Conservation (phyloP, 2,888 invertebrate genomes). For the Cephalotes varians region DNA sequence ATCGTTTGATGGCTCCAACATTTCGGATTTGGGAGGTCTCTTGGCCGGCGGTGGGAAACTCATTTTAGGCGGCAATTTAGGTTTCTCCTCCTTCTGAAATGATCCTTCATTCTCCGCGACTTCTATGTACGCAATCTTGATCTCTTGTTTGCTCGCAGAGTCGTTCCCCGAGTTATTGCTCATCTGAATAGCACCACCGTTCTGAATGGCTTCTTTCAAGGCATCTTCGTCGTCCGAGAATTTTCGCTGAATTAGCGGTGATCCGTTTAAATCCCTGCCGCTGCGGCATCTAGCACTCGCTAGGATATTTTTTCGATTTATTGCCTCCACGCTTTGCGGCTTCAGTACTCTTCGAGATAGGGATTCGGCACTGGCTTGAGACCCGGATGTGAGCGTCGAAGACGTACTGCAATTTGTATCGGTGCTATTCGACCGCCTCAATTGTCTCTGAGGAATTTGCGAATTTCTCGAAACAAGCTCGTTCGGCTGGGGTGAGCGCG, state of each 20-base stretch:
- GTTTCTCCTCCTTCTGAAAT: constrained; percentile 85
- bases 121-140: constrained; percentile 83
- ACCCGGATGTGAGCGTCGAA: constrained; percentile 91
- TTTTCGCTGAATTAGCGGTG: constrained; percentile 91
- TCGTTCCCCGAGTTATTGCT: not conserved
- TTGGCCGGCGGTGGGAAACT: constrained; percentile 85
- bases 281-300: constrained; percentile 95
- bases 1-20: constrained; percentile 79
- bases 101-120: constrained; percentile 83
- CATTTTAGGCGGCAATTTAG: constrained; percentile 86
- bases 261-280: constrained; percentile 92
- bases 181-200: constrained; percentile 39
- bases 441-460: constrained; percentile 82
- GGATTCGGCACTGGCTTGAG: constrained; percentile 89
- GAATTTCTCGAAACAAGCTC: constrained; percentile 71
- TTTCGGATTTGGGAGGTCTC: constrained; percentile 84
- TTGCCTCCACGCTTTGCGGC: constrained; percentile 92
- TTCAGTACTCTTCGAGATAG: constrained; percentile 90
- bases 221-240: constrained; percentile 85
- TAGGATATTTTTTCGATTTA: constrained; percentile 94
- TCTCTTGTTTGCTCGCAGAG: constrained; percentile 61
- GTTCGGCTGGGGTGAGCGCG: constrained; percentile 72
- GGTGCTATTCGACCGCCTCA: constrained; percentile 90
- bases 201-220: constrained; percentile 53
- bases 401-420: constrained; percentile 91